A percentile compares a stretch with the other conserved stretches of the same genome.
Evolutionary conservation across 2,888 invertebrate species (phyloP).

Genomic region (Epistrophe eligans): DNA sequence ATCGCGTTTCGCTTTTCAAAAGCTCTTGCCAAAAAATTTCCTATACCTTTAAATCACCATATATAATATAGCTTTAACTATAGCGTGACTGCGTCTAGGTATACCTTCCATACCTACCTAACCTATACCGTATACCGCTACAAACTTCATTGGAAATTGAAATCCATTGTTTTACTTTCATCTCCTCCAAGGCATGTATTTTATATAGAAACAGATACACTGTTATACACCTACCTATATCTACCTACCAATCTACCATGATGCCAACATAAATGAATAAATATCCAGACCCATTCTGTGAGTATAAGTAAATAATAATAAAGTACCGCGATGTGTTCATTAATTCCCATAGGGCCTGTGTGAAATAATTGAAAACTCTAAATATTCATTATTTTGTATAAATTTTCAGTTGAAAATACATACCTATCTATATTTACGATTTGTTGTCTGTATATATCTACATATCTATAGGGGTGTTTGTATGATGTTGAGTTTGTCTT

Average conservation of each 20-base stretch:
- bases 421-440: background rate
- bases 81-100: background rate
- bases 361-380: constrained; percentile 71
- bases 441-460: too few relatives aligned
- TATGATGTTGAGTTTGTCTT: background rate
- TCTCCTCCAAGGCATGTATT: constrained; percentile 34
- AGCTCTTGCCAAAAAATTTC: constrained; percentile 3
- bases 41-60: background rate
- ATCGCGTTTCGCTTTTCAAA: constrained; percentile 24
- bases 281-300: constrained; percentile 20
- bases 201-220: background rate
- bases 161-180: constrained; percentile 64
- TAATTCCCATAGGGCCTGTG: constrained; percentile 57
- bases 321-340: constrained; percentile 56
- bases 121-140: too few relatives aligned
- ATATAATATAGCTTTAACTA: background rate
- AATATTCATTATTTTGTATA: constrained; percentile 59
- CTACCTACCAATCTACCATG: background rate
- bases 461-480: background rate
- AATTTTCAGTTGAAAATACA: constrained; percentile 2
- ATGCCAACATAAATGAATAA: background rate
- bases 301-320: constrained; percentile 63
- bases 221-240: background rate
- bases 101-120: background rate
- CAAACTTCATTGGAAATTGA: constrained; percentile 28